phyloP scores from a whole-genome alignment of 2,888 invertebrate genomes.

The Xylota segnis region DNA sequence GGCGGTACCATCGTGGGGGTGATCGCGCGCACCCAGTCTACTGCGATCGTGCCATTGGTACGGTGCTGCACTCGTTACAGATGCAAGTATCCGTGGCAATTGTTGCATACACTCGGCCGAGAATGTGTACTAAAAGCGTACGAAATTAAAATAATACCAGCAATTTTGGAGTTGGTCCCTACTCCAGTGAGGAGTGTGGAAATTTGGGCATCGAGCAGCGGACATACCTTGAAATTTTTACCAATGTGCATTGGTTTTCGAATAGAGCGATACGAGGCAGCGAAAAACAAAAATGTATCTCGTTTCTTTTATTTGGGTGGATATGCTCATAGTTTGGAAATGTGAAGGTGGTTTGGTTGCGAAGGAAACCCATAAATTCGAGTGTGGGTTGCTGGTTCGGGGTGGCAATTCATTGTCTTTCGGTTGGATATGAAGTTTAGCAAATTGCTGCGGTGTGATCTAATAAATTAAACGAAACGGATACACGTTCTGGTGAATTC shows the following conservation, averaged over 20 bases:
- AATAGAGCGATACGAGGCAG: slow-evolving; percentile 44
- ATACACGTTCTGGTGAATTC: slow-evolving; percentile 36
- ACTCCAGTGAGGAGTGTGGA: slow-evolving; percentile 33
- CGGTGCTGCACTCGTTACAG: slow-evolving; percentile 64
- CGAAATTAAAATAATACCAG: slow-evolving; percentile 70
- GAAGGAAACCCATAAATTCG: neutral
- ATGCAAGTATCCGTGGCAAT: slow-evolving; percentile 50
- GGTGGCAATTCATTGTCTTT: slow-evolving; percentile 21
- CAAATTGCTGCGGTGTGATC: slow-evolving; percentile 32
- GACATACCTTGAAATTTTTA: slow-evolving; percentile 72
- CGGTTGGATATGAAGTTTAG: slow-evolving; percentile 15
- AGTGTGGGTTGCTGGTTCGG: slow-evolving; percentile 36
- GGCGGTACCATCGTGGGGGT: slow-evolving; percentile 66
- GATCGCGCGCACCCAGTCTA: slow-evolving; percentile 58
- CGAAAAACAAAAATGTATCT: slow-evolving; percentile 11
- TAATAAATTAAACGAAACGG: slow-evolving; percentile 27
- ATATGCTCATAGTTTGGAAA: slow-evolving; percentile 22
- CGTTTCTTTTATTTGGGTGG: slow-evolving; percentile 6
- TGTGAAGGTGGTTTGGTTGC: slow-evolving; percentile 59
- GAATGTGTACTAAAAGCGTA: slow-evolving; percentile 64
- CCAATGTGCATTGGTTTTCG: slow-evolving; percentile 52
- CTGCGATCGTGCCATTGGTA: slow-evolving; percentile 58
- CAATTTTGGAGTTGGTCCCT: slow-evolving; percentile 58
- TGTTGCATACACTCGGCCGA: slow-evolving; percentile 39
- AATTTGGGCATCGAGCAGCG: slow-evolving; percentile 59